Conservation (phyloP, 2,797 vertebrate species). For the Cossypha niveicapilla region DNA sequence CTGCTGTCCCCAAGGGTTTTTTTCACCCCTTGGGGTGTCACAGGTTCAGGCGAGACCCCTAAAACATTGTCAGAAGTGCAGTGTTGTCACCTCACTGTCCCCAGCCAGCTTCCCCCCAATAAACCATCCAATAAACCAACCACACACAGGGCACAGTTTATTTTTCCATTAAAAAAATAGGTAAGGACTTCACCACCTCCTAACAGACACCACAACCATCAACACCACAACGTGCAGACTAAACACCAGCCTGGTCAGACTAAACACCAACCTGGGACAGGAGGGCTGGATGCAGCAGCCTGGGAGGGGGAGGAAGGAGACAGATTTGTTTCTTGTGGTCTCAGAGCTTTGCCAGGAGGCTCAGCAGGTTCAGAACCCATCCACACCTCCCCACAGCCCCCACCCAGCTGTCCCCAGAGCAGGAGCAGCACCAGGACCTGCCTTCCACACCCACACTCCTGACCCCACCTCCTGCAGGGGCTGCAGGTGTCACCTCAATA, state of each 20-base stretch:
- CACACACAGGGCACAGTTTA: not conserved
- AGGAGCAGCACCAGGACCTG: not conserved
- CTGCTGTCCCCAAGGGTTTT: not conserved
- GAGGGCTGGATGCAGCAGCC: not conserved
- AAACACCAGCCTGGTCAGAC: not conserved
- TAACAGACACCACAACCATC: slow-evolving; percentile 3
- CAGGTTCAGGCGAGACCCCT: not conserved
- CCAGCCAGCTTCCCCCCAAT: not conserved
- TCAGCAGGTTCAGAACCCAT: not conserved
- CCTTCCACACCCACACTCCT: not conserved
- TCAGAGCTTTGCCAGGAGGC: not conserved
- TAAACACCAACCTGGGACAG: not conserved
- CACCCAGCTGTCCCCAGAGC: not conserved
- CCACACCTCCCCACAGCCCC: not conserved
- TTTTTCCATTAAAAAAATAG: slow-evolving; percentile 64
- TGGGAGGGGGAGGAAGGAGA: not conserved
- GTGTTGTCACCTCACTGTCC: not conserved
- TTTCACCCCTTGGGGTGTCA: not conserved
- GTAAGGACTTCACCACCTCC: slow-evolving; percentile 35
- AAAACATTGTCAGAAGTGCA: fast-evolving
- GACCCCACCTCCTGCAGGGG: not conserved
- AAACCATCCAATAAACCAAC: not conserved
- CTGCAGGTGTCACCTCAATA: not conserved
- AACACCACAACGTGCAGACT: slow-evolving; percentile 31
- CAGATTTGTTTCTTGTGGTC: not conserved